Base-by-base conservation (phyloP, 2,797 vertebrate species). In the Loriculus beryllinus region DNA sequence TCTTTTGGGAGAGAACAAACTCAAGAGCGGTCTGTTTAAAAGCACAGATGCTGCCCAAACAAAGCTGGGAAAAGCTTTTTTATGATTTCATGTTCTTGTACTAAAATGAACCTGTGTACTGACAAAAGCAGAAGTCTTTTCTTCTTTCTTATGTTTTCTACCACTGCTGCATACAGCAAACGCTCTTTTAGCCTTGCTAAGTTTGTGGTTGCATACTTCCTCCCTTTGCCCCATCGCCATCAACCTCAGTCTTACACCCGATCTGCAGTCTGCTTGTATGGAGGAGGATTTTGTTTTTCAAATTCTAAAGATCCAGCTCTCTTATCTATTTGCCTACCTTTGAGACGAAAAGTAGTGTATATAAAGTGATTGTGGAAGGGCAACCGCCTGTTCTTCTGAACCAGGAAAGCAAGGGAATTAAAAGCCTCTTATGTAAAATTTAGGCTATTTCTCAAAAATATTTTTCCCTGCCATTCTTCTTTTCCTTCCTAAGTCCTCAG, bases 171-270 rank as follows among this genome's bases (percentile, higher is more conserved):
- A 20, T 52, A 25, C 49, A 68, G 85, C 22, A 75, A 87, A 26
- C 1, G 4, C 20, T 82, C 37, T 67, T 86, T 88, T 56, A 88
- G 45, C 57, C 78, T 90, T 62, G 56, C 77, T 65, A 22, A 80
- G 64, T 86, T 88, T 79, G 84, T 85, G 82, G 92, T 82, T 95
- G 69, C 72, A 31, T 54, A 48, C 82, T 95, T 93, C 95, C 94
- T 92, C 90, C 60, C 72, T 74, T 28, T 76, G 51, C 15, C 26
- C 47, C 42, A 4, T 65, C 5, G 0, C 40, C 76, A 82, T 43
- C 40, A 87, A 49, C 71, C 83, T 80, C 82, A 83, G 28, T 33
- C 57, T 80, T 86, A 59, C 40, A 59, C 33, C 47, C 54, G 48
- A 2, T 40, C 48, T 93, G 42, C 42, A 65, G 43, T 45, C 64